Conservation (phyloP, 2,797 vertebrate species). For the Fratercula arctica region DNA sequence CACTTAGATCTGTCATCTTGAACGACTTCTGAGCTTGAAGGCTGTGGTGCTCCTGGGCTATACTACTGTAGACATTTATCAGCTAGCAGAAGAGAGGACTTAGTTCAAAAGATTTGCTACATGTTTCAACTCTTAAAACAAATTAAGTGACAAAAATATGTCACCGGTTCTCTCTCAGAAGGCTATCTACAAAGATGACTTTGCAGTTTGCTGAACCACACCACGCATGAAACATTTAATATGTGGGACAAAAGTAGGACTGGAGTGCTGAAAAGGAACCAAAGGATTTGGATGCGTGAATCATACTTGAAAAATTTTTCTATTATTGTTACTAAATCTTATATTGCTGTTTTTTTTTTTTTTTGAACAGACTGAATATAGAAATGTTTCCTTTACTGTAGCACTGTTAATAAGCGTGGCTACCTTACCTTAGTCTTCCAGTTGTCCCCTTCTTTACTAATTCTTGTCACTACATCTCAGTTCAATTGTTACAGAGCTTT, state of each 20-base stretch:
- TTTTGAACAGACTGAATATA: neutral
- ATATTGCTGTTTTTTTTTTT: neutral
- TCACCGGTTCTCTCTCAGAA: neutral
- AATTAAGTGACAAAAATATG: neutral
- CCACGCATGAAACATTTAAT: neutral
- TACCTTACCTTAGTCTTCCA: neutral
- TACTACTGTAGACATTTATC: neutral
- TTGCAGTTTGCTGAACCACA: neutral
- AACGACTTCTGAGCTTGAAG: neutral
- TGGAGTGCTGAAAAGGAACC: neutral
- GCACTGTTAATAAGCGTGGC: neutral
- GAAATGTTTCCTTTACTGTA: neutral
- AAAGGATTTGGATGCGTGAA: slow-evolving; percentile 10
- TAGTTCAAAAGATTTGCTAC: neutral
- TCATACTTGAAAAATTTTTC: neutral
- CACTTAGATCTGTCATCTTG: neutral
- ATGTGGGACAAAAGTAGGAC: neutral
- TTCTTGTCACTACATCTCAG: neutral
- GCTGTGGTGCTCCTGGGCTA: neutral
- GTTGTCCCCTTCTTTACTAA: neutral
- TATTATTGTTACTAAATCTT: neutral
- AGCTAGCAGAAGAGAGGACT: neutral
- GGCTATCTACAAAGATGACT: neutral
- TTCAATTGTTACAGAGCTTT: neutral
- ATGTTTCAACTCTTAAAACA: neutral